Evolutionary conservation across 2,888 invertebrate species (phyloP), one percentile per base, ranked within the genome.

Genomic region (Cephalotes varians): DNA sequence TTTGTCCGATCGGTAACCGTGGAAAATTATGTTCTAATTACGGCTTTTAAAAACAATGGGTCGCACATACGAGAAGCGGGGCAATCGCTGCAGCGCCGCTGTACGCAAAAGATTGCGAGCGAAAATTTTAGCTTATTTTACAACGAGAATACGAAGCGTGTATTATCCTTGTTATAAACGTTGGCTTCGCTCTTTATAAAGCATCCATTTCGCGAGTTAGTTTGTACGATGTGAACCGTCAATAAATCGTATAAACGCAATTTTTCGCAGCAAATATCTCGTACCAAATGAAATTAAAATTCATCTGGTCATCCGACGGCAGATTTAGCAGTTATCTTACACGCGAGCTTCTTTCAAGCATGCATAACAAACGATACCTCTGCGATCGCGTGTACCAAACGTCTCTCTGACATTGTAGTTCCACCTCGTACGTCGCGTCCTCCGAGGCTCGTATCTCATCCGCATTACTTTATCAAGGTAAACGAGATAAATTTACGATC

Each of bases 401-500:
- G 15, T 76, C 49, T 60, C 58, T 49, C 83, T 82, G 79, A 89
- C 88, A 89, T 84, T 82, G 82, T 88, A 83, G 44, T 81, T 85
- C 74, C 67, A 76, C 74, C 71, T 58, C 49, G 49, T 51, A 28
- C 79, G 81, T 82, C 25, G 82, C 69, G 86, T 85, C 85, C 72
- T 49, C 60, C 82, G 51, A 80, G 85, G 67, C 86, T 69, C 84
- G 51, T 90, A 89, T 89, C 90, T 89, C 88, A 90, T 89, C 84
- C 89, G 69, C 56, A 84, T 69, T 51, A 47, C 47, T 47, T 73
- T 73, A 77, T 77, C 88, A 88, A 90, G 84, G 88, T 88, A 82
- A 89, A 90, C 88, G 81, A 82, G 87, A 74, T 83, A 88, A 87
- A 89, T 90, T 89, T 88, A 88, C 88, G 85, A 79, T 74, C 85